These are phyloP conservation scores for Ephialtes manifestator DNA, from an alignment of 2,888 invertebrate genomes.

Conservation along the genomic window DNA sequence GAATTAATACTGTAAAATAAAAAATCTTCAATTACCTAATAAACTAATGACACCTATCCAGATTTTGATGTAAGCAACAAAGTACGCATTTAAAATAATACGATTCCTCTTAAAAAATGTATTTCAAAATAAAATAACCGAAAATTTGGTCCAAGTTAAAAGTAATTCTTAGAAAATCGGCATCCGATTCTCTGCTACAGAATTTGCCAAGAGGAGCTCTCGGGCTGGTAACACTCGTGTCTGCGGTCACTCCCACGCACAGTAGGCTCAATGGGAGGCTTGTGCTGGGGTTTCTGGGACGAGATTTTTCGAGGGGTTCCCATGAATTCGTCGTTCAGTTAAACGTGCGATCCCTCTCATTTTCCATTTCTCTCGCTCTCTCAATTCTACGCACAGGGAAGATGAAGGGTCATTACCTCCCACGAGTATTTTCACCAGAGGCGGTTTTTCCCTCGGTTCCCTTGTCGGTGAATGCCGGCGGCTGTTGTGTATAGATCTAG, in stretches of 20 bases:
- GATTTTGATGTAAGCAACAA: no score
- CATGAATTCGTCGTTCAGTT: slow-evolving; percentile 47
- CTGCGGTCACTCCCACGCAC: slow-evolving; percentile 52
- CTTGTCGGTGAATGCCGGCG: slow-evolving; percentile 14
- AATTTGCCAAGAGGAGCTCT: not conserved
- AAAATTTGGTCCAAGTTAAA: no score
- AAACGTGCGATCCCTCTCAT: slow-evolving; percentile 5
- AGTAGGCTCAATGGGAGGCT: slow-evolving; percentile 17
- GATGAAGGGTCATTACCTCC: slow-evolving; percentile 56
- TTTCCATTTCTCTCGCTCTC: slow-evolving; percentile 15
- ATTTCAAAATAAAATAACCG: no score
- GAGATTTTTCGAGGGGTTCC: slow-evolving; percentile 53
- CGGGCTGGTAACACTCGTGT: not conserved
- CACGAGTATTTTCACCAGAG: slow-evolving; percentile 57
- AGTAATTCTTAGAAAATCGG: slow-evolving; percentile 6
- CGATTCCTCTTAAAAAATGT: no score
- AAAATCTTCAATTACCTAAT: no score
- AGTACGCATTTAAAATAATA: no score
- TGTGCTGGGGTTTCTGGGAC: slow-evolving; percentile 40
- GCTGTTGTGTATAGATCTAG: slow-evolving; percentile 20
- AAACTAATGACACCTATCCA: no score
- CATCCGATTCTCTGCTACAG: not conserved
- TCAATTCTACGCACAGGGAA: slow-evolving; percentile 39
- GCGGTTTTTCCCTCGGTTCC: slow-evolving; percentile 36
- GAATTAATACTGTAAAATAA: no score